phyloP scores from a whole-genome alignment of 2,888 invertebrate genomes.

The Metellina segmentata region DNA sequence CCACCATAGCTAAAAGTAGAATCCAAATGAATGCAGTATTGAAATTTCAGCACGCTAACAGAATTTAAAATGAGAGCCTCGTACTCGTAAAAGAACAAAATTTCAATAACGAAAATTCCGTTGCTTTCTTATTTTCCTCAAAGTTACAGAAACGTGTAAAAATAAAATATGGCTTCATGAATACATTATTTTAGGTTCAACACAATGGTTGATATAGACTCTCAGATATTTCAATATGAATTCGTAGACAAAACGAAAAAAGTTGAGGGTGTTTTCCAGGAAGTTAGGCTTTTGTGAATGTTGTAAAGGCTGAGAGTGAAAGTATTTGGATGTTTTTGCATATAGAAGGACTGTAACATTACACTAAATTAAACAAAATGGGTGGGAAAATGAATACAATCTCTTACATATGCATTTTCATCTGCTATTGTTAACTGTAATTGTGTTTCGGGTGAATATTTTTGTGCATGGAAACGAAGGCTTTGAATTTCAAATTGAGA shows the following conservation, averaged over 20 bases:
- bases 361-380: not conserved
- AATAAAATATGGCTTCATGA: not conserved
- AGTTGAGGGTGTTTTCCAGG: not conserved
- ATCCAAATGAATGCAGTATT: not conserved
- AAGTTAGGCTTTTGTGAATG: not conserved
- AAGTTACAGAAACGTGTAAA: not conserved
- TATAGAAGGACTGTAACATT: no score
- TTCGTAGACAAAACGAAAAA: not conserved
- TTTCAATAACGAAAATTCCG: conserved; percentile 15
- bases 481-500: no score
- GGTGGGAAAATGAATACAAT: not conserved
- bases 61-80: conserved; percentile 3
- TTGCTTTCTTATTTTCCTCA: not conserved
- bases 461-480: no score
- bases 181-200: not conserved
- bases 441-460: not conserved
- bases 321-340: no score
- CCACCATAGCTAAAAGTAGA: no score
- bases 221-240: not conserved
- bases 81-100: not conserved
- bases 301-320: not conserved
- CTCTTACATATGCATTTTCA: not conserved
- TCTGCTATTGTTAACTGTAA: not conserved
- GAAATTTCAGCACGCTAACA: not conserved
- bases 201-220: not conserved